A percentile compares a stretch with the other conserved stretches of the same genome.
phyloP scores from a whole-genome alignment of 1,140 invertebrate species.

The Papilio helenus region DNA sequence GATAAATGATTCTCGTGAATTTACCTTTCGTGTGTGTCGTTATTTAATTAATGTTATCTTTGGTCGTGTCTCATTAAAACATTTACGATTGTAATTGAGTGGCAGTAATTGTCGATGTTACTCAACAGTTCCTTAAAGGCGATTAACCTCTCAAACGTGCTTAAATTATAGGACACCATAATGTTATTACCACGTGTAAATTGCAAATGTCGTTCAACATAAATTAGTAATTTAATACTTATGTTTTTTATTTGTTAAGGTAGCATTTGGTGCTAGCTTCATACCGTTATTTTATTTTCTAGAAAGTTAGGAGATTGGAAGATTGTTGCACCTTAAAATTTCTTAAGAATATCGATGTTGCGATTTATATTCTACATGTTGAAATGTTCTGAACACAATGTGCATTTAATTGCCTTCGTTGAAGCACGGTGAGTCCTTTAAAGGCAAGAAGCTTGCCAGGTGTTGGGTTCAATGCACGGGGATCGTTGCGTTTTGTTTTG shows the following conservation, averaged over 20 bases:
- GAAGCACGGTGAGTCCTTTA: neutral
- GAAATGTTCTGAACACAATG: neutral
- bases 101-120: constrained; percentile 10
- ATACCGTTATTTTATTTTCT: neutral
- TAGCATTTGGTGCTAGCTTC: too few species aligned
- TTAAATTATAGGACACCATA: neutral
- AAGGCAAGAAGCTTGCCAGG: constrained; percentile 54
- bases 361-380: neutral
- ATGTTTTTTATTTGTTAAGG: too few species aligned
- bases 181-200: neutral
- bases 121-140: neutral
- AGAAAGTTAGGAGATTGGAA: neutral
- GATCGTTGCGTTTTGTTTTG: constrained; percentile 69
- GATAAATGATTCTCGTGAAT: constrained; percentile 6
- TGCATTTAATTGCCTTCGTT: neutral
- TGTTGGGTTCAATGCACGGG: constrained; percentile 71
- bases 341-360: neutral
- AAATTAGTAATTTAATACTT: neutral
- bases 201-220: neutral
- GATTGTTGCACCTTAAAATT: neutral
- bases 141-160: constrained; percentile 8
- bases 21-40: neutral
- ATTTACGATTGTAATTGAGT: constrained; percentile 4
- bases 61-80: constrained; percentile 15
- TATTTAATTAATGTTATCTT: constrained; percentile 19